Base-by-base conservation (phyloP, 2,888 invertebrate genomes). In the Apantesis nais region DNA sequence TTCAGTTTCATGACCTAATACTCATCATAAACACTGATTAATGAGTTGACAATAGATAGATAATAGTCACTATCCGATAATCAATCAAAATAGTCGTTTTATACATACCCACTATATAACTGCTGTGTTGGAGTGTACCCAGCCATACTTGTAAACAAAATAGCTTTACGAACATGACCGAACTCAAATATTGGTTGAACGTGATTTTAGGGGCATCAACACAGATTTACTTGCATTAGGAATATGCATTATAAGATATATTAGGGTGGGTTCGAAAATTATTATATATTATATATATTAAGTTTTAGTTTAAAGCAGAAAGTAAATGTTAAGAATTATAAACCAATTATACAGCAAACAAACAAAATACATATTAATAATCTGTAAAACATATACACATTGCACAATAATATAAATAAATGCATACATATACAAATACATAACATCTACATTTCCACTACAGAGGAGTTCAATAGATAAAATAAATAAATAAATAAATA, bases 161-260 rank as follows among this genome's bases (percentile, higher is more conserved):
- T 88, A 87, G 87, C 87, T 90, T 90, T 89, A 86, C 86, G 87
- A 87, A 88, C 87, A 86, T 84, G 86, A 86, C 85, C 86, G 81
- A 79, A 85, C 85, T 89, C 89, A 91, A 92, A 92, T 92, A 92
- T 93, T 92, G 91, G 90, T 80, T 68, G 90, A 89, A 92, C 92
- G 92, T 93, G 92, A 89, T 88, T 86, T 86, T 79, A 76, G 81
- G 85, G 88, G 88, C 83, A 85, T 77, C 83, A 78, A 78, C 82
- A 78, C 82, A 88, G 90, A 90, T 90, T 91, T 90, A 87, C 85
- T 87, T 81, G 85, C 85, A 86, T 86, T 85, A 84, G 81, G 84
- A 84, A 85, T 85, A 85, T 83, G 84, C 84, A 84, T 86, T 83
- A 85, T 80, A 78, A 74, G 62, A 31, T 68, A 75, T 70, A 66